Evolutionary conservation across 2,888 invertebrate genomes (phyloP).

Genomic region (Buathra laborator): DNA sequence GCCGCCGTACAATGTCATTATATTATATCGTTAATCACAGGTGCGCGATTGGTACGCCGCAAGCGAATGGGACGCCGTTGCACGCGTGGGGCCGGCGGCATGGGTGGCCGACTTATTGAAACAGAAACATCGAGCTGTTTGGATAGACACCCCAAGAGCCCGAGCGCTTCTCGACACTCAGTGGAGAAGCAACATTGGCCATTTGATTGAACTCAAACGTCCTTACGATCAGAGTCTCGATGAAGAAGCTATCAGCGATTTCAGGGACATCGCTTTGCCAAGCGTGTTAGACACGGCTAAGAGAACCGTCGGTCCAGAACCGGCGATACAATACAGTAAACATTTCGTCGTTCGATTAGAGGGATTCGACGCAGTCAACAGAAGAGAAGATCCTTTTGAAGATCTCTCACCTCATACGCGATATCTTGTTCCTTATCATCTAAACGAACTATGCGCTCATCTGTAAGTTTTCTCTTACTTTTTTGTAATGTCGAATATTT

Average conservation of each 20-base stretch:
- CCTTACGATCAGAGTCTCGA: slow-evolving; percentile 12
- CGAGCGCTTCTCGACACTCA: slow-evolving; percentile 71
- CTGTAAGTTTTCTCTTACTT: slow-evolving; percentile 73
- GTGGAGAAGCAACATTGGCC: slow-evolving; percentile 25
- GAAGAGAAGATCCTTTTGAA: slow-evolving; percentile 76
- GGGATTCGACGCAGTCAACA: slow-evolving; percentile 71
- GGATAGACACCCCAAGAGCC: slow-evolving; percentile 77
- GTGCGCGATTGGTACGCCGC: slow-evolving; percentile 79
- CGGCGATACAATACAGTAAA: slow-evolving; percentile 70
- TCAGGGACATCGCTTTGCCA: slow-evolving; percentile 76
- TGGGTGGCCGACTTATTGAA: slow-evolving; percentile 77
- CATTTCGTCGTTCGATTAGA: slow-evolving; percentile 79
- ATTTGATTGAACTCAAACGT: slow-evolving; percentile 30
- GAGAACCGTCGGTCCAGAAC: slow-evolving; percentile 67
- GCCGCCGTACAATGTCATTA: background rate
- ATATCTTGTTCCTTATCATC: slow-evolving; percentile 78
- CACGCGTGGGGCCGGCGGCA: slow-evolving; percentile 75
- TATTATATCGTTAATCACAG: slow-evolving; percentile 64
- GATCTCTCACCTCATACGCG: slow-evolving; percentile 77
- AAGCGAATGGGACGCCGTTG: slow-evolving; percentile 77
- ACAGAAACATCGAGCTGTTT: slow-evolving; percentile 74
- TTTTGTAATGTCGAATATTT: background rate
- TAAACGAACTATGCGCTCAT: slow-evolving; percentile 75
- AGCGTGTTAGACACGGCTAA: slow-evolving; percentile 76
- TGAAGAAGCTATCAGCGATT: slow-evolving; percentile 74